These are phyloP conservation scores for Coracias cyanogaster DNA, from an alignment of 2,797 vertebrate genomes.

Conservation along the genomic window DNA sequence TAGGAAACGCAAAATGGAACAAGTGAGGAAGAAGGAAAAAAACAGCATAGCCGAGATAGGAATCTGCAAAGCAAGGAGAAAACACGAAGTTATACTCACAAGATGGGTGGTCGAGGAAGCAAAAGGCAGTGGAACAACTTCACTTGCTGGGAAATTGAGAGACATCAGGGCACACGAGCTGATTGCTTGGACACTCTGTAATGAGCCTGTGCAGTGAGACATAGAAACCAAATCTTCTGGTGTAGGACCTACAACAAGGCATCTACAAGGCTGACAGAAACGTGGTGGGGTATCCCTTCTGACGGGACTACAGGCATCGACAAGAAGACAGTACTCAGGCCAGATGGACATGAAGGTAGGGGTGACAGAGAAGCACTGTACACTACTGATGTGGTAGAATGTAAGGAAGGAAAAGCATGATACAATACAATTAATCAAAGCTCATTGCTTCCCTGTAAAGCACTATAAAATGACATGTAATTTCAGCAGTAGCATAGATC, in stretches of 20 bases:
- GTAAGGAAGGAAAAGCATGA: background rate
- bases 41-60: background rate
- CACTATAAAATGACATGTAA: background rate
- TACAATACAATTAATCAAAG: background rate
- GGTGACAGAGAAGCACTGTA: background rate
- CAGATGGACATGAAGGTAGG: rapidly evolving
- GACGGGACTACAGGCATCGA: background rate
- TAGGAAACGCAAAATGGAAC: background rate
- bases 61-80: conserved; percentile 42
- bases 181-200: rapidly evolving
- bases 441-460: background rate
- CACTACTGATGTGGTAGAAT: background rate
- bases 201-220: background rate
- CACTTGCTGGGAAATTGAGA: background rate
- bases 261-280: background rate
- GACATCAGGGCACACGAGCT: rapidly evolving
- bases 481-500: background rate
- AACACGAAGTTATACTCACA: background rate
- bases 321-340: background rate
- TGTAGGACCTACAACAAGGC: background rate
- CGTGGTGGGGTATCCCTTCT: background rate
- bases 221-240: background rate
- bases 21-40: background rate
- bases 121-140: background rate
- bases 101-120: background rate